Percentiles rank a stretch among this genome's conserved stretches.
phyloP scores from a whole-genome alignment of 2,113 vertebrate species.

The Catharus fuscescens region DNA sequence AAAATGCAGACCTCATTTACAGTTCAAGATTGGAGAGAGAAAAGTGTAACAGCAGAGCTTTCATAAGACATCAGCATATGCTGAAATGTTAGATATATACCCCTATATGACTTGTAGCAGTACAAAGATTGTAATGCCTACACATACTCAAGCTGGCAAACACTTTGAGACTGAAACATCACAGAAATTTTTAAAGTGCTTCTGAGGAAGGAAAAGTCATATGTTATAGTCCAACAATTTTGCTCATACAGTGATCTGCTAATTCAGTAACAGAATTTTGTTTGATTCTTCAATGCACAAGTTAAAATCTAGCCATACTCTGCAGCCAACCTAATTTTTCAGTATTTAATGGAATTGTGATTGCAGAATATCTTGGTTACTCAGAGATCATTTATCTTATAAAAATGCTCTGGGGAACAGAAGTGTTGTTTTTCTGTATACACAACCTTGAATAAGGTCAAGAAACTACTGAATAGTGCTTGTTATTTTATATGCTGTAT shows the following conservation, averaged over 20 bases:
- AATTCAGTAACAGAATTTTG: background rate
- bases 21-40: background rate
- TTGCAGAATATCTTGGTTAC: background rate
- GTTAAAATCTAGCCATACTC: background rate
- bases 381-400: background rate
- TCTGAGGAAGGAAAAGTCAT: background rate
- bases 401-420: background rate
- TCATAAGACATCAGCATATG: background rate
- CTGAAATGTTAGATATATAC: background rate
- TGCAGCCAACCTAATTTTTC: background rate
- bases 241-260: accelerated
- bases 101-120: background rate
- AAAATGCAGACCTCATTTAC: background rate
- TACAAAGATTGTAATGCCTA: background rate
- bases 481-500: background rate
- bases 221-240: background rate
- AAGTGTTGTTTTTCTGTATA: background rate
- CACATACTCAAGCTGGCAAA: background rate
- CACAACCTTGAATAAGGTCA: background rate
- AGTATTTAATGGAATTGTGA: background rate
- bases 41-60: background rate
- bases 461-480: background rate
- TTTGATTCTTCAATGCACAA: background rate
- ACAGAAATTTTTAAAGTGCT: background rate
- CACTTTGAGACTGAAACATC: background rate